These are phyloP conservation scores for Periophthalmus modestus DNA, from an alignment of 2,113 vertebrate genomes.

Conservation along the genomic window DNA sequence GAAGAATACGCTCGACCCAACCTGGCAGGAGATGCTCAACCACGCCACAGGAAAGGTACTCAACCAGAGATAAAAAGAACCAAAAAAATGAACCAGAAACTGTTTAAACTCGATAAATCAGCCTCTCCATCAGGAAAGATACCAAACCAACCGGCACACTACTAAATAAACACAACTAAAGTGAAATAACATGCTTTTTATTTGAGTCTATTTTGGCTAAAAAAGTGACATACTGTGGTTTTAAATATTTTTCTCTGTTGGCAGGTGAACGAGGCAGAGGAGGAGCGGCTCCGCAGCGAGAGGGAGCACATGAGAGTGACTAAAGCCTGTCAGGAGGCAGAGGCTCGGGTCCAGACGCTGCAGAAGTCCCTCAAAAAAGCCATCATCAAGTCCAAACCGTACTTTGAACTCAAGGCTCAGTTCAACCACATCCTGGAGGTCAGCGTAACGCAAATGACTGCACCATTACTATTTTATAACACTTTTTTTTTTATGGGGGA, in stretches of 20 bases:
- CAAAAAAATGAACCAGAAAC: too few relatives aligned
- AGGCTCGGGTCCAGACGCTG: conserved; percentile 87
- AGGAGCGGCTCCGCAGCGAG: conserved; percentile 89
- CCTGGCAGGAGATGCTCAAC: conserved; percentile 98
- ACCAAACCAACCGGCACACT: too few relatives aligned
- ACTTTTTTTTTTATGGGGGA: too few relatives aligned
- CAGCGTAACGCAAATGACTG: conserved; percentile 6
- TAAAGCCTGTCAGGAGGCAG: conserved; percentile 87
- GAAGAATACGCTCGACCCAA: conserved; percentile 90
- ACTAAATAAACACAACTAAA: too few relatives aligned
- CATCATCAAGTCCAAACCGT: conserved; percentile 92
- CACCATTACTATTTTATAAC: too few relatives aligned
- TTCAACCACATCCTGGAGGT: conserved; percentile 94
- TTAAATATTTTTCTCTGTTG: background rate
- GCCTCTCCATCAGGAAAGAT: too few relatives aligned
- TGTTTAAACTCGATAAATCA: too few relatives aligned
- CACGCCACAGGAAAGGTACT: conserved; percentile 90
- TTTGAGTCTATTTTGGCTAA: too few relatives aligned
- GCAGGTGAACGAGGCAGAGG: conserved; percentile 93
- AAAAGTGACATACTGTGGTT: too few relatives aligned
- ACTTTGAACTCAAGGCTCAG: conserved; percentile 94
- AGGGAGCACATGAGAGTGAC: conserved; percentile 91
- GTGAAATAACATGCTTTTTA: too few relatives aligned
- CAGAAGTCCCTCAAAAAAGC: conserved; percentile 89
- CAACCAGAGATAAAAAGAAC: background rate